A percentile compares a stretch with the other conserved stretches of the same genome.
phyloP scores from a whole-genome alignment of 2,888 invertebrate genomes.

The Halocaridina rubra region DNA sequence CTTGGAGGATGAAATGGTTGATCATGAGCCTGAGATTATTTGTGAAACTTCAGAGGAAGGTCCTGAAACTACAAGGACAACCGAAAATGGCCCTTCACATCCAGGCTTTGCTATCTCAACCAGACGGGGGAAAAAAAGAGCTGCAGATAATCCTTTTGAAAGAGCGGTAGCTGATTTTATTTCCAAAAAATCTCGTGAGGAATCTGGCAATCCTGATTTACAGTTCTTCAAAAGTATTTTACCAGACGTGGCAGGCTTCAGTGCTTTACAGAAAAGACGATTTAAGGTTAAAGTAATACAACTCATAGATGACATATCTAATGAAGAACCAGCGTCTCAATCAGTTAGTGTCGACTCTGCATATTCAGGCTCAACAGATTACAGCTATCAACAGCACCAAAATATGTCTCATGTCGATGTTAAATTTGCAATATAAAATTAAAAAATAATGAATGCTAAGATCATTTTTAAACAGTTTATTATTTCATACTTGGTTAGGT shows the following conservation, averaged over 20 bases:
- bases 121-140: neutral
- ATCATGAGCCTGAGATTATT: neutral
- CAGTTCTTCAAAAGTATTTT: constrained; percentile 10
- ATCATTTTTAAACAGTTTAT: no score
- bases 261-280: no score
- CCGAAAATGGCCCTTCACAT: neutral
- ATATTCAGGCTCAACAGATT: neutral
- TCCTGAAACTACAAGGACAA: constrained; percentile 9
- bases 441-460: no score
- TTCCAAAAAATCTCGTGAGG: constrained; percentile 10
- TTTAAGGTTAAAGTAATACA: no score
- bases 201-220: neutral
- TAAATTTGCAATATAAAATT: neutral
- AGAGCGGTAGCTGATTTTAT: no score
- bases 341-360: neutral
- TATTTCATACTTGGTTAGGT: no score
- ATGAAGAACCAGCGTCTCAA: neutral
- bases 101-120: neutral
- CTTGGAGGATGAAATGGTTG: neutral
- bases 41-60: constrained; percentile 6
- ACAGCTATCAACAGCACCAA: neutral
- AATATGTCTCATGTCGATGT: neutral
- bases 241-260: constrained; percentile 9
- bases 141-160: neutral
- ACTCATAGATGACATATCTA: constrained; percentile 1